phyloP scores from a whole-genome alignment of 2,888 invertebrate genomes.

The Pollenia labialis region DNA sequence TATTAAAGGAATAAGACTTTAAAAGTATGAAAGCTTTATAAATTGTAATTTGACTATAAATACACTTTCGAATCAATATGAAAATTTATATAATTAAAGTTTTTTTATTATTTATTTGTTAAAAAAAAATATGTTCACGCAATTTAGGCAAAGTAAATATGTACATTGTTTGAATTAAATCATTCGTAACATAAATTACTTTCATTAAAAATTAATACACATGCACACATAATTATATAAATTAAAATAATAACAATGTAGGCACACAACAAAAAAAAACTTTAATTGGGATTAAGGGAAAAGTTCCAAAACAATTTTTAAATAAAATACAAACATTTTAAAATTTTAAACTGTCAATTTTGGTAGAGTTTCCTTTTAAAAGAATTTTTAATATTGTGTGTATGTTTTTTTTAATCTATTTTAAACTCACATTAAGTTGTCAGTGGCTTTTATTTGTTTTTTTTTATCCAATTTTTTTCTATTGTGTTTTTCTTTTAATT shows the following conservation, averaged over 20 bases:
- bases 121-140: constrained; percentile 12
- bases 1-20: too few species aligned
- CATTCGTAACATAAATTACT: constrained; percentile 41
- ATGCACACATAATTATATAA: constrained; percentile 1
- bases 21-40: too few species aligned
- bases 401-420: neutral
- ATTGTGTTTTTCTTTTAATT: neutral
- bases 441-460: neutral
- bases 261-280: neutral
- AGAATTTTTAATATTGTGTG: neutral
- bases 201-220: neutral
- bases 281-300: neutral
- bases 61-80: too few species aligned
- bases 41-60: too few species aligned
- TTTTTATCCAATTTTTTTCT: neutral
- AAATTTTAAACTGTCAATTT: neutral
- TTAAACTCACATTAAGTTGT: too few species aligned
- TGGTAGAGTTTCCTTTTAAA: too few species aligned
- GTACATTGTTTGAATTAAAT: constrained; percentile 23
- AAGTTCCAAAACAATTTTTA: neutral
- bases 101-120: neutral
- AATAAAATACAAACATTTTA: neutral
- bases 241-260: constrained; percentile 19
- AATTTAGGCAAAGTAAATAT: constrained; percentile 15
- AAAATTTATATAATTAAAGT: neutral